These are phyloP conservation scores for Empis livida DNA, from an alignment of 2,888 invertebrate genomes.

Conservation along the genomic window DNA sequence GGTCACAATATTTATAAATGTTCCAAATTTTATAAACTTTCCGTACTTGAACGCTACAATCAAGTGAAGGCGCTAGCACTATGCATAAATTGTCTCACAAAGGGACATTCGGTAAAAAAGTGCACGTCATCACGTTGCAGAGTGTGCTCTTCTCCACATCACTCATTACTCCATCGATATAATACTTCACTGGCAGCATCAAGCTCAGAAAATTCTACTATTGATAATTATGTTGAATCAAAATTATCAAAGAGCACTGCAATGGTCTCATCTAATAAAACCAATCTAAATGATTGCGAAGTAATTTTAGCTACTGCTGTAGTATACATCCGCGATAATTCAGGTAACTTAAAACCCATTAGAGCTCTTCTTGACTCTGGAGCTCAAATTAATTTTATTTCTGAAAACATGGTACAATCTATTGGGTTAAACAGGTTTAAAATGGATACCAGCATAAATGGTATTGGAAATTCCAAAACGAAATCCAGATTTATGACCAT, in stretches of 20 bases:
- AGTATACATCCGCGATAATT: neutral
- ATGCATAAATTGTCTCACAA: slow-evolving; percentile 5
- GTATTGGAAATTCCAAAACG: neutral
- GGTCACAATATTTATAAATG: neutral
- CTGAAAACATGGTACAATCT: neutral
- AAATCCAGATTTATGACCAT: neutral
- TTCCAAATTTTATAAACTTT: neutral
- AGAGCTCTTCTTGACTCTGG: neutral
- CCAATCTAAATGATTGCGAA: neutral
- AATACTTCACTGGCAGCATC: neutral
- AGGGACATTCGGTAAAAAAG: slow-evolving; percentile 2
- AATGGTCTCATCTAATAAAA: neutral
- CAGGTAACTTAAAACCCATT: neutral
- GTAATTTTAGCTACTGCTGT: neutral
- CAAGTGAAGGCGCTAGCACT: neutral
- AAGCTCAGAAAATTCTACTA: neutral
- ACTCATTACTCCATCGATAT: slow-evolving; percentile 3
- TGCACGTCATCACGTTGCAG: slow-evolving; percentile 4
- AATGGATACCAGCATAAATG: neutral
- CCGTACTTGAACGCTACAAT: neutral
- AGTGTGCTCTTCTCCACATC: slow-evolving; percentile 3
- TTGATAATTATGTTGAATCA: neutral
- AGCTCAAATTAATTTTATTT: neutral
- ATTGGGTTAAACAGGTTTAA: neutral
- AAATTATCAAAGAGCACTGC: neutral